phyloP scores from a whole-genome alignment of 2,113 vertebrate genomes.

The Stigmatopora nigra region DNA sequence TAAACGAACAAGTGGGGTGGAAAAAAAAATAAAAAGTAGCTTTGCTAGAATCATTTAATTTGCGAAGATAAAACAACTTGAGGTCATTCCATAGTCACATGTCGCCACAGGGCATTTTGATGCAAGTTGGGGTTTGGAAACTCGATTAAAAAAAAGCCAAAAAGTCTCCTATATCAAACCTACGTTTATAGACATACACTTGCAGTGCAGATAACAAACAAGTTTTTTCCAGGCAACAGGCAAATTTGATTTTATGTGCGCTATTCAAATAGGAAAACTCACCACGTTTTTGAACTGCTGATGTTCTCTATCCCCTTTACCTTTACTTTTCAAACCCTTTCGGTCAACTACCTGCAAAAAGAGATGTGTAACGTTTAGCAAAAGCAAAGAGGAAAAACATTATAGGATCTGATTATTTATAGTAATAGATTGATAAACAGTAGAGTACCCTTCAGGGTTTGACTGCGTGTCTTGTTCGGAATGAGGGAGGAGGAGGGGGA shows the following conservation, averaged over 20 bases:
- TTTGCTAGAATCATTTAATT: neutral
- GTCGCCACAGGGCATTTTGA: slow-evolving; percentile 4
- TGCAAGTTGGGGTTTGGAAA: neutral
- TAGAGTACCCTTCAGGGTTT: neutral
- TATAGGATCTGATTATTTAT: neutral
- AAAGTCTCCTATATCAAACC: neutral
- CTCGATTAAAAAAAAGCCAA: neutral
- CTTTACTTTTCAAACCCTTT: neutral
- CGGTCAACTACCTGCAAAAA: neutral
- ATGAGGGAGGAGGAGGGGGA: slow-evolving; percentile 5
- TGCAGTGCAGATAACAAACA: neutral
- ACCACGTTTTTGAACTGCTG: neutral
- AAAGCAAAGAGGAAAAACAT: neutral
- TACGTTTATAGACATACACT: neutral
- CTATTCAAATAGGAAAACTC: neutral
- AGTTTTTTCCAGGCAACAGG: neutral
- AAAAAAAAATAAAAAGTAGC: neutral
- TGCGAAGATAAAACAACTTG: neutral
- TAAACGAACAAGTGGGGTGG: neutral
- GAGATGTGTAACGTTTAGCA: neutral
- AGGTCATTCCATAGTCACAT: slow-evolving; percentile 13
- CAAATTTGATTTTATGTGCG: neutral
- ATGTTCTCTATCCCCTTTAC: neutral
- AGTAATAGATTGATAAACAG: neutral
- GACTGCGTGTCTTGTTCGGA: slow-evolving; percentile 23